Evolutionary conservation across 2,797 vertebrate species (phyloP), one percentile per base, ranked within the genome.

Genomic region (Alcedo atthis): DNA sequence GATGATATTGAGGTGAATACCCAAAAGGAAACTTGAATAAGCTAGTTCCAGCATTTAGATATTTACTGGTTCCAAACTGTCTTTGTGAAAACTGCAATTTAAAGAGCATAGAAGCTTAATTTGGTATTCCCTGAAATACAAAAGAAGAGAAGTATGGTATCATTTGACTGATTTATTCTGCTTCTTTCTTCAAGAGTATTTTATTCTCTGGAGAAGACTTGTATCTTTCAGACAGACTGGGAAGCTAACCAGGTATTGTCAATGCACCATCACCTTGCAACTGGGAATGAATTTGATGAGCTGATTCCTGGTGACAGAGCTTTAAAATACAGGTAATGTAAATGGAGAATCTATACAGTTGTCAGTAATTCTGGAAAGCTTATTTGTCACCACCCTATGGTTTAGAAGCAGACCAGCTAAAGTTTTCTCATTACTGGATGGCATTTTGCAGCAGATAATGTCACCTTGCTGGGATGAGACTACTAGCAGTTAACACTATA

Each of bases 11-110:
- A 95, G 84, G 88, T 87, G 92, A 94, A 94, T 82, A 91, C 46
- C 32, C 25, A 51, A 69, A 93, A 85, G 62, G 73, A 87, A 90
- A 69, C 49, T 59, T 90, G 92, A 95, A 92, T 84, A 91, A 85
- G 57, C 28, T 86, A 51, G 70, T 84, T 94, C 70, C 80, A 54
- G 49, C 75, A 85, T 88, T 92, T 90, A 88, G 80, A 77, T 96
- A 95, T 94, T 93, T 95, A 91, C 87, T 90, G 80, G 93, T 93
- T 93, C 85, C 61, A 62, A 76, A 74, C 75, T 40, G 28, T 69
- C 92, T 88, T 92, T 88, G 80, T 84, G 69, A 89, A 95, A 96
- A 95, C 92, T 90, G 76, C 62, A 81, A 85, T 88, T 93, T 80
- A 81, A 76, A 78, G 49, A 78, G 25, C 59, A 84, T n/a, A 86